Percentiles rank a stretch among this genome's conserved stretches.
Conservation (phyloP, 2,113 vertebrate species). For the Emydocephalus ijimae region DNA sequence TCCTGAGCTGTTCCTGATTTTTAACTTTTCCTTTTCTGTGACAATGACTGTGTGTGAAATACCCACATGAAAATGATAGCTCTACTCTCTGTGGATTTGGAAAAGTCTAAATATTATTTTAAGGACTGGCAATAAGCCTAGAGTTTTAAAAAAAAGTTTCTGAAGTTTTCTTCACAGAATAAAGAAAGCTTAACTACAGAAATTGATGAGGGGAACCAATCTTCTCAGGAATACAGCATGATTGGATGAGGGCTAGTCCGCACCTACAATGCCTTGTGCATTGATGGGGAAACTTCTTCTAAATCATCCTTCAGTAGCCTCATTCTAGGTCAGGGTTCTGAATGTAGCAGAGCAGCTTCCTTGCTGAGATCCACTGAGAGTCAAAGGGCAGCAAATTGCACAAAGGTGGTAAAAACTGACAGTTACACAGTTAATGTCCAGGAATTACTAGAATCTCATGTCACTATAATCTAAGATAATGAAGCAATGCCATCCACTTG, state of each 20-base stretch:
- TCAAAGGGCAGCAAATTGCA: background rate
- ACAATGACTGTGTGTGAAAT: background rate
- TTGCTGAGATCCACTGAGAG: constrained; percentile 14
- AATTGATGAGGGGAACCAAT: background rate
- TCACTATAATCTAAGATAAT: constrained; percentile 28
- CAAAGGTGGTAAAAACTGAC: constrained; percentile 2
- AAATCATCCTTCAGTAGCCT: background rate
- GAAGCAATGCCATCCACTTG: constrained; percentile 1
- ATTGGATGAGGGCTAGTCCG: background rate
- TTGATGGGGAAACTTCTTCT: background rate
- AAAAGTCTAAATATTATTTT: background rate
- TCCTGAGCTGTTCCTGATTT: constrained; percentile 23
- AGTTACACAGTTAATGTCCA: constrained; percentile 3
- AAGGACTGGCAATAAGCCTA: background rate
- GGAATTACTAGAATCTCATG: background rate
- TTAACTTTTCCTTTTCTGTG: background rate
- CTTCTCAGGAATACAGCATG: background rate
- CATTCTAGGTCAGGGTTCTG: background rate
- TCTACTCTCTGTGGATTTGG: accelerated
- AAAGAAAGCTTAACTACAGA: background rate
- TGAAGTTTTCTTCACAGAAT: background rate
- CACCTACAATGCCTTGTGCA: background rate
- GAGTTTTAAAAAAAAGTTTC: background rate
- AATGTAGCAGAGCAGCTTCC: background rate
- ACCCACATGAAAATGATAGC: accelerated